Conservation (phyloP, 2,797 vertebrate genomes). For the Monodelphis domestica region DNA sequence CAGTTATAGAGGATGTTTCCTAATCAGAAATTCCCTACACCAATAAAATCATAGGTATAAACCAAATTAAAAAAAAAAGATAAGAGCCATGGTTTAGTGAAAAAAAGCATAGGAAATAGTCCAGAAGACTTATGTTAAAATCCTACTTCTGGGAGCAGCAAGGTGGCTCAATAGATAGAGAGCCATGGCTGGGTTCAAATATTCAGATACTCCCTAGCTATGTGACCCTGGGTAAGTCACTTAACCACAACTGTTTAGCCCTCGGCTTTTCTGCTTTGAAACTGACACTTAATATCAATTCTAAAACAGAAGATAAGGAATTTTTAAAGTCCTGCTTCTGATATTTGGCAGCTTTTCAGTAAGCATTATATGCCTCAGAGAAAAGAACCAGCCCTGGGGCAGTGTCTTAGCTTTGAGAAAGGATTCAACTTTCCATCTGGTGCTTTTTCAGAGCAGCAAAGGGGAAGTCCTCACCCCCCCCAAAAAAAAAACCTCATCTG, state of each 20-base stretch:
- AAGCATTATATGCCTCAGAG: neutral
- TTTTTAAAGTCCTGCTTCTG: neutral
- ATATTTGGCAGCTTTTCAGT: neutral
- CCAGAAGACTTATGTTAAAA: neutral
- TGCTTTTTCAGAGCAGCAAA: neutral
- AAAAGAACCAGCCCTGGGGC: neutral
- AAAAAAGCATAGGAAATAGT: neutral
- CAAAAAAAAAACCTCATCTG: too few species aligned
- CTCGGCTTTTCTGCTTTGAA: too few species aligned
- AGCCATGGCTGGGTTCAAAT: too few species aligned
- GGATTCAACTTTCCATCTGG: neutral
- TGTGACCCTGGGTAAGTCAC: too few species aligned
- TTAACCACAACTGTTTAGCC: too few species aligned
- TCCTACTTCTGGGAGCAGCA: neutral
- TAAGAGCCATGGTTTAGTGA: neutral
- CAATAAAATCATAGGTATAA: neutral
- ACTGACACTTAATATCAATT: too few species aligned
- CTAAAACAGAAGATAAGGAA: too few species aligned
- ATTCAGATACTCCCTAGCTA: too few species aligned
- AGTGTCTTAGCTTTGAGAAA: neutral
- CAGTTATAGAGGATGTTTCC: neutral
- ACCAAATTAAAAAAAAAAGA: too few species aligned
- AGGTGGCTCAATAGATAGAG: too few species aligned
- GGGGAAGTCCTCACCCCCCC: neutral
- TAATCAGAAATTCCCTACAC: neutral